Percentiles rank a stretch among this genome's conserved stretches.
Evolutionary conservation across 2,113 vertebrate genomes (phyloP).

Genomic region (Orcinus orca): DNA sequence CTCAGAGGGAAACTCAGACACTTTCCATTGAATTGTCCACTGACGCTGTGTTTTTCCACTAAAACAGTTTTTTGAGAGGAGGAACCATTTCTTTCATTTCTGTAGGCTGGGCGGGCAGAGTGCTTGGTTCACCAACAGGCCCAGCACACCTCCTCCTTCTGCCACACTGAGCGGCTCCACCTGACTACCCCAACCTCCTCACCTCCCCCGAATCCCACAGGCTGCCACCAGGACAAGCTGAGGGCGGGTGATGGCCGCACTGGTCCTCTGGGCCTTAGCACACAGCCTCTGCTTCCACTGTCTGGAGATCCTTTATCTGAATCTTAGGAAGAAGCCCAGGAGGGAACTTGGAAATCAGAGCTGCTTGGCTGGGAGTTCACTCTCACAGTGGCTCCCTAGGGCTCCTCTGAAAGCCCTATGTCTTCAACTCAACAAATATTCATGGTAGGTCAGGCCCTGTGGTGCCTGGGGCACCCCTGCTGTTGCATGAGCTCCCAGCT

Average conservation of each 20-base stretch:
- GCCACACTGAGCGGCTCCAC: accelerated
- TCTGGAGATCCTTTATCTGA: background rate
- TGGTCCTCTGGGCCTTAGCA: background rate
- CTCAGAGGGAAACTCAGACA: background rate
- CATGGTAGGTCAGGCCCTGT: background rate
- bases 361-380: background rate
- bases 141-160: background rate
- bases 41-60: background rate
- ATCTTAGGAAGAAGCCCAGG: background rate
- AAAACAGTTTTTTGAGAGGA: background rate
- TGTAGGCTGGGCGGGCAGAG: background rate
- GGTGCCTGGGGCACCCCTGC: accelerated
- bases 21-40: background rate
- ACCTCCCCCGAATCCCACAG: background rate
- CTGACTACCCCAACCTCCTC: background rate
- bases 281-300: background rate
- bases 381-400: background rate
- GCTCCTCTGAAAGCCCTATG: background rate
- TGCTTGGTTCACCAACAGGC: background rate
- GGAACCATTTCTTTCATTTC: background rate
- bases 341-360: background rate
- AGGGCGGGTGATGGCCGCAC: background rate
- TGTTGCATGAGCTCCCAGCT: background rate
- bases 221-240: background rate
- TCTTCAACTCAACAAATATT: background rate